Evolutionary conservation across 1,140 invertebrate genomes (phyloP).

Genomic region (Sarcophaga peregrina): DNA sequence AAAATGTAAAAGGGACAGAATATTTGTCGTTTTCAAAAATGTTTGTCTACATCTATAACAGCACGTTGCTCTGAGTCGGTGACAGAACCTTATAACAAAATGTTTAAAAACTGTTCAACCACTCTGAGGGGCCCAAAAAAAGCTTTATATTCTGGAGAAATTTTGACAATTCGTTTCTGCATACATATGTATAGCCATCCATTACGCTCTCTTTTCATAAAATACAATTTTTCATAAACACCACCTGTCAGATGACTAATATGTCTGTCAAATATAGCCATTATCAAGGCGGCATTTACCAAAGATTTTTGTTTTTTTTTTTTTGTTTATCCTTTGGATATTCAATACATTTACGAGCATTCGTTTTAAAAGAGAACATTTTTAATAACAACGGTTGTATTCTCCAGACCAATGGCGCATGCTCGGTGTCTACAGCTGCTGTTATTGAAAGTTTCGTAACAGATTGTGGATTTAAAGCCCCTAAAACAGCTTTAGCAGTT

Average conservation of each 20-base stretch:
- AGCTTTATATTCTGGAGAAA: not conserved
- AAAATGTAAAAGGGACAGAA: not conserved
- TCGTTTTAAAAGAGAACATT: not conserved
- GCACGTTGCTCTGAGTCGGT: conserved; percentile 39
- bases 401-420: conserved; percentile 2
- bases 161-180: not conserved
- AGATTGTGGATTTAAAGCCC: too few relatives aligned
- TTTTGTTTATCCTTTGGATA: not conserved
- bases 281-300: conserved; percentile 32
- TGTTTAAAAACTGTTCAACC: not conserved
- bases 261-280: conserved; percentile 26
- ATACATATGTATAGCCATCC: too few relatives aligned
- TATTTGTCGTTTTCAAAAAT: not conserved
- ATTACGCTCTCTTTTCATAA: conserved; percentile 24
- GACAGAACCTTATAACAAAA: conserved; percentile 31
- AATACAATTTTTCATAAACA: conserved; percentile 33
- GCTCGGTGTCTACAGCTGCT: not conserved
- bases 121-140: not conserved
- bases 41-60: conserved; percentile 29
- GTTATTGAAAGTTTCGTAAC: not conserved
- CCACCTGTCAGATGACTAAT: conserved; percentile 45
- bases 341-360: not conserved
- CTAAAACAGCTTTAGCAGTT: too few relatives aligned
- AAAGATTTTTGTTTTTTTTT: too few relatives aligned
- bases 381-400: not conserved